A percentile compares a stretch with the other conserved stretches of the same genome.
These are phyloP conservation scores for Argyrosomus japonicus DNA, from an alignment of 2,113 vertebrate species.

Conservation along the genomic window DNA sequence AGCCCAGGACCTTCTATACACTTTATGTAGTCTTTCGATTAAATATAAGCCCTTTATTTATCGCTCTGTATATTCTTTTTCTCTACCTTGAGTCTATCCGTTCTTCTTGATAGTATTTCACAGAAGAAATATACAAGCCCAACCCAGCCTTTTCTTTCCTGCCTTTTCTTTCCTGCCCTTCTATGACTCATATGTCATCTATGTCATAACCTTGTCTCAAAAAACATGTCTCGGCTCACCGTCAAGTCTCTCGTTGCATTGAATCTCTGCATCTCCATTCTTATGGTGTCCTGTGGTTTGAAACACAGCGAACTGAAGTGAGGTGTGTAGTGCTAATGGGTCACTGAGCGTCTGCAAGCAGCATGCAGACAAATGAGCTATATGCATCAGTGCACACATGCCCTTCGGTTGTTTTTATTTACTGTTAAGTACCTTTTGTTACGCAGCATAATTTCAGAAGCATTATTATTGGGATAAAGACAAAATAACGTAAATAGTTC, in stretches of 20 bases:
- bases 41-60: conserved; percentile 1
- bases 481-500: background rate
- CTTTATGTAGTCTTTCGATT: background rate
- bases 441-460: background rate
- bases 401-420: conserved; percentile 41
- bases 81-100: conserved; percentile 21
- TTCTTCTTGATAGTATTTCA: conserved; percentile 34
- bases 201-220: conserved; percentile 33
- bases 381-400: conserved; percentile 38
- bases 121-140: conserved; percentile 17
- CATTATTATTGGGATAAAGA: background rate
- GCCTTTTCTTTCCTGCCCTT: conserved; percentile 31
- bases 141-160: conserved; percentile 15
- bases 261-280: conserved; percentile 11
- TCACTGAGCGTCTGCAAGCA: conserved; percentile 43
- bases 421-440: conserved; percentile 39
- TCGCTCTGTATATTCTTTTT: conserved; percentile 11
- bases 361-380: conserved; percentile 39
- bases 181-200: conserved; percentile 41
- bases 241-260: conserved; percentile 35
- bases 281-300: conserved; percentile 16
- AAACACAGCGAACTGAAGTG: conserved; percentile 31
- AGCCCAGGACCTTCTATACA: background rate
- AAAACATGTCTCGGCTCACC: conserved; percentile 35
- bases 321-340: conserved; percentile 44